phyloP scores from a whole-genome alignment of 2,797 vertebrate genomes.

The Coregonus ussuriensis region DNA sequence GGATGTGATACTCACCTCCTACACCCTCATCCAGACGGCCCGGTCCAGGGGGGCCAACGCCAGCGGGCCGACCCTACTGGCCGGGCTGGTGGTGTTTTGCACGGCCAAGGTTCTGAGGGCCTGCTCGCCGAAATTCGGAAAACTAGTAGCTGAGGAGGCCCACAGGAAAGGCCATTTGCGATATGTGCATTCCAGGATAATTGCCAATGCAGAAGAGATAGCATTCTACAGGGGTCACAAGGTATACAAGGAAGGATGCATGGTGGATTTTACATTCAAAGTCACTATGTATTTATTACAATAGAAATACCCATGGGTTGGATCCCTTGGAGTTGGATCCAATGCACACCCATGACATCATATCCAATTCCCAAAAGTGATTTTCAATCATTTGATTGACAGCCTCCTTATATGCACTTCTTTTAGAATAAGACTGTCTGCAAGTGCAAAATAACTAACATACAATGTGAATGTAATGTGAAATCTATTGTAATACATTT shows the following conservation, averaged over 20 bases:
- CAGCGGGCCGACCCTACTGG: conserved; percentile 87
- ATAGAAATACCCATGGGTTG: background rate
- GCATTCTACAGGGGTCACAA: conserved; percentile 98
- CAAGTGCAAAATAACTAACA: background rate
- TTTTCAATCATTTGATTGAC: background rate
- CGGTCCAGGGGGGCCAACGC: conserved; percentile 89
- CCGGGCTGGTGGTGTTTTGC: conserved; percentile 90
- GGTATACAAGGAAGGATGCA: conserved; percentile 69
- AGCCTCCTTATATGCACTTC: background rate
- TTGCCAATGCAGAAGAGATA: conserved; percentile 96
- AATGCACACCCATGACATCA: background rate
- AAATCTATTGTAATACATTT: background rate
- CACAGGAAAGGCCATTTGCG: conserved; percentile 92
- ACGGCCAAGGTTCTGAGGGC: conserved; percentile 92
- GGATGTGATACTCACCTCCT: conserved; percentile 93
- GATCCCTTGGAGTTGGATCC: too few relatives aligned
- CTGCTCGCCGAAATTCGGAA: conserved; percentile 94
- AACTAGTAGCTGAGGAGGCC: conserved; percentile 95
- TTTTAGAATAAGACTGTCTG: background rate
- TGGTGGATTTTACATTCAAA: background rate
- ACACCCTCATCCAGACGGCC: conserved; percentile 93
- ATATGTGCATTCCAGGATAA: conserved; percentile 95
- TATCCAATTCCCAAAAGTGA: background rate
- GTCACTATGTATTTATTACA: background rate
- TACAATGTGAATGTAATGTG: too few relatives aligned